Evolutionary conservation across 2,888 invertebrate genomes (phyloP), one percentile per base, ranked within the genome.

Genomic region (Camponotus fellah): DNA sequence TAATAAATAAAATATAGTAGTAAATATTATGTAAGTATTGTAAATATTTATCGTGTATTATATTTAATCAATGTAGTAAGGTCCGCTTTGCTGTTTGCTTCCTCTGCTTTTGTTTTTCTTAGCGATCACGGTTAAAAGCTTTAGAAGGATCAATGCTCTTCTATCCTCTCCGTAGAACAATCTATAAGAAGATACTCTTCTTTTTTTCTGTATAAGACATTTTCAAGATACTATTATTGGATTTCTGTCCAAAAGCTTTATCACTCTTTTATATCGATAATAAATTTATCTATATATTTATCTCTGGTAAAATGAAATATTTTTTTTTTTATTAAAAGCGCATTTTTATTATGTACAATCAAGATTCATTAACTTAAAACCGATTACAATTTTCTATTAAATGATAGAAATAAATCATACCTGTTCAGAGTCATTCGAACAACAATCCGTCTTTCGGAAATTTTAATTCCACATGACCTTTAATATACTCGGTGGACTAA

Each of bases 51-150:
- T 21, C 0, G 43, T 10, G 4, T 14, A 34, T 71, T 58, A 60
- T 34, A 21, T 40, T 79, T 37, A 71, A 71, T 79, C 71, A 71
- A 60, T 60, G 43, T 21, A 17, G 17, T 32, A 46, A 60, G 34
- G 26, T 43, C 17, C 34, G 58, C 5, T n/a, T n/a, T n/a, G 34
- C 14, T 46, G 32, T 69, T 79, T 79, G 58, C 21, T 60, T 46
- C 14, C 14, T 43, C 21, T n/a, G 43, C 43, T 79, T 34, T 17
- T 71, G 43, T 71, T 79, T 64, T 71, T 79, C 79, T 60, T 34
- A 58, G 32, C 43, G 58, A 58, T 79, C 58, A 37, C 58, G 56
- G 26, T 40, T 77, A 69, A 77, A 77, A 79, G 79, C 79, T 58
- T 71, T 21, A 71, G 26, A 26, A 26, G 32, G 71, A 71, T 79